Evolutionary conservation across 2,888 invertebrate species (phyloP).

Genomic region (Agonum fuliginosum): DNA sequence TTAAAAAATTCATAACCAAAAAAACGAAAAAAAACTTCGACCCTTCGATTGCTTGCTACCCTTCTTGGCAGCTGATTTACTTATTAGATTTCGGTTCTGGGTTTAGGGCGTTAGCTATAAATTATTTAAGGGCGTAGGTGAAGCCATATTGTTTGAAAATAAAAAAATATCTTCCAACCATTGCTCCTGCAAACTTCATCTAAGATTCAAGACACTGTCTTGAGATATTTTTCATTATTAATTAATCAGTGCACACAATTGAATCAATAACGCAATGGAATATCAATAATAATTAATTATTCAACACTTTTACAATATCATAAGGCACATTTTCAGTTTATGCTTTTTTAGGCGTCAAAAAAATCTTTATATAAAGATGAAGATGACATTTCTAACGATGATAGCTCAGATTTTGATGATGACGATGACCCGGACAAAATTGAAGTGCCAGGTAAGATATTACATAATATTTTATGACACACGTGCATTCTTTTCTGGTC

Average conservation of each 20-base stretch:
- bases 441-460: constrained; percentile 86
- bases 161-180: constrained; percentile 65
- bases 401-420: constrained; percentile 84
- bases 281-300: constrained; percentile 51
- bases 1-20: constrained; percentile 74
- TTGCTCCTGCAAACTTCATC: not conserved
- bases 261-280: not conserved
- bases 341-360: constrained; percentile 67
- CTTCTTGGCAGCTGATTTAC: constrained; percentile 53
- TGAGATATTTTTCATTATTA: too few relatives aligned
- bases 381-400: constrained; percentile 72
- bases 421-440: constrained; percentile 94
- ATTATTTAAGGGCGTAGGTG: constrained; percentile 71
- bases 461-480: too few relatives aligned
- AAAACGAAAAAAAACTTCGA: constrained; percentile 69
- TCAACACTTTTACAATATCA: constrained; percentile 58
- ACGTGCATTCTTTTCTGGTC: too few relatives aligned
- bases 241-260: not conserved
- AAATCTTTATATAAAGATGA: constrained; percentile 69
- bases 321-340: constrained; percentile 42
- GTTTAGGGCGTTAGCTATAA: constrained; percentile 60
- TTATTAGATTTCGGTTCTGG: constrained; percentile 53
- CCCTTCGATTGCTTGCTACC: constrained; percentile 6
- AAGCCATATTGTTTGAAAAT: constrained; percentile 71
- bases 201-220: not conserved